Conservation (phyloP, 2,888 invertebrate genomes). For the Aphidius colemani region DNA sequence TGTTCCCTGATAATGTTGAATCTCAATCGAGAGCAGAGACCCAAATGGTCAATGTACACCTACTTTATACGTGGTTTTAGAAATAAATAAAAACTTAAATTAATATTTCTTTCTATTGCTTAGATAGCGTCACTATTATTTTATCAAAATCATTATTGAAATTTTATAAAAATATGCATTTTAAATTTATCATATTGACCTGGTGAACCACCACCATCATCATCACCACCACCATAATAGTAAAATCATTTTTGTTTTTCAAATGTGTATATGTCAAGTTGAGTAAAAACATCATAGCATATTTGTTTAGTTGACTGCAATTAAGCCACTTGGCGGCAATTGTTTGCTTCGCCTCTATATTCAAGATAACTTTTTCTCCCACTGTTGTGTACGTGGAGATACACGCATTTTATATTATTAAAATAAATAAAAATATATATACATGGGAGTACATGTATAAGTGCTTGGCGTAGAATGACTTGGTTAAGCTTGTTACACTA, state of each 20-base stretch:
- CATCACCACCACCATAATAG: not conserved
- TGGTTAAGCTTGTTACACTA: constrained; percentile 38
- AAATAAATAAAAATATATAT: constrained; percentile 20
- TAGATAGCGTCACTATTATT: not conserved
- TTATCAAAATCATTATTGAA: not conserved
- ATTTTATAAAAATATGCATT: too few relatives aligned
- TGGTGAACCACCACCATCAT: too few relatives aligned
- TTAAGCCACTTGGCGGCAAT: constrained; percentile 62
- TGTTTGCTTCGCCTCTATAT: constrained; percentile 55
- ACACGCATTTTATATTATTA: constrained; percentile 27
- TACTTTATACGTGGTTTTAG: constrained; percentile 13
- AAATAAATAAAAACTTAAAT: too few relatives aligned
- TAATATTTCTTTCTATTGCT: constrained; percentile 6
- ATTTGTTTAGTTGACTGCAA: constrained; percentile 61
- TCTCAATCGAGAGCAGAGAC: constrained; percentile 37
- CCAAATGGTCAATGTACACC: constrained; percentile 40
- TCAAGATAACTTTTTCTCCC: constrained; percentile 57
- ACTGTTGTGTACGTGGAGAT: not conserved
- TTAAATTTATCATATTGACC: too few relatives aligned
- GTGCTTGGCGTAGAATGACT: too few relatives aligned
- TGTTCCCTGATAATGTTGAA: constrained; percentile 58
- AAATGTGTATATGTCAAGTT: not conserved
- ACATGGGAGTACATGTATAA: constrained; percentile 26
- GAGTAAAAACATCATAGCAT: constrained; percentile 39
- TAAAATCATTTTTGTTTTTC: not conserved